Evolutionary conservation across 2,113 vertebrate species (phyloP).

Genomic region (Suncus etruscus): DNA sequence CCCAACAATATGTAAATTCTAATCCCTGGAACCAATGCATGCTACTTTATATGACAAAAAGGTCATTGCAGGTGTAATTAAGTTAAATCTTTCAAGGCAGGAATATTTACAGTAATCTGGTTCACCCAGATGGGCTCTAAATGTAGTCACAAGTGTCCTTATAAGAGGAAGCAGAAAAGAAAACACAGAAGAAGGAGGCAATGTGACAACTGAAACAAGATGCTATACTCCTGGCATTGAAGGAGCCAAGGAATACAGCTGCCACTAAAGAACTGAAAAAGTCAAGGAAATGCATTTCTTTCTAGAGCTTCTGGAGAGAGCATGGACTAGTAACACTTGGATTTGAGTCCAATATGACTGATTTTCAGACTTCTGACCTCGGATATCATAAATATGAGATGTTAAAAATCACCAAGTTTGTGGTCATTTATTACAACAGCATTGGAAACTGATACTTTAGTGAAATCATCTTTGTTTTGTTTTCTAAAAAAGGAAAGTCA

Average conservation of each 20-base stretch:
- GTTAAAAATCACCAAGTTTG: background rate
- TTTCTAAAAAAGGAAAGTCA: background rate
- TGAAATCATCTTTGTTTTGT: background rate
- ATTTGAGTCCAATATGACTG: background rate
- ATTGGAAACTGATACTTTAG: background rate
- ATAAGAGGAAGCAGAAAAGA: background rate
- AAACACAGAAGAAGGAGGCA: background rate
- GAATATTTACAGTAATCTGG: background rate
- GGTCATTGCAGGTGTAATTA: background rate
- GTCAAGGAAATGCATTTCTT: background rate
- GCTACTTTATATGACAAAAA: background rate
- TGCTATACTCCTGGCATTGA: background rate
- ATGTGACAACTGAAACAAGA: background rate
- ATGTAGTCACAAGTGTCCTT: background rate
- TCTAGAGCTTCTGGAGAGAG: background rate
- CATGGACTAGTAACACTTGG: background rate
- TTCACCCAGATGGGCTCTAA: slow-evolving; percentile 8
- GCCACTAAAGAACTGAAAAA: background rate
- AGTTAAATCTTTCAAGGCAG: background rate
- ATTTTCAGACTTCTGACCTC: background rate
- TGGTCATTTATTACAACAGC: background rate
- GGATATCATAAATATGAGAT: background rate
- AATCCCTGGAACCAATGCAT: background rate
- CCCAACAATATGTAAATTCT: background rate
- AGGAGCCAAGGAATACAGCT: background rate